Percentiles rank a stretch among this genome's conserved stretches.
Evolutionary conservation across 2,888 invertebrate genomes (phyloP).

Genomic region (Limenitis camilla): DNA sequence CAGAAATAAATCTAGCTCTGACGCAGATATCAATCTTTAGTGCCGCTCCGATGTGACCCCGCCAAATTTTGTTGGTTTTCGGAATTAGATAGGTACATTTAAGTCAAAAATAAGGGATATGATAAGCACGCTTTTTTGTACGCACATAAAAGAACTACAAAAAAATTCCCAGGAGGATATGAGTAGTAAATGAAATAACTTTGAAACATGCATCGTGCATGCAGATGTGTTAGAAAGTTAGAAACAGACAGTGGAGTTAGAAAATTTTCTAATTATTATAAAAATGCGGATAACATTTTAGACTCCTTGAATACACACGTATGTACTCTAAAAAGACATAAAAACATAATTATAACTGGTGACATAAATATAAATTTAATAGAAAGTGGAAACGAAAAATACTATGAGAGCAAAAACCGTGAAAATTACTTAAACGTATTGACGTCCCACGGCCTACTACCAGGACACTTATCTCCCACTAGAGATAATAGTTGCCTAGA

Average conservation of each 20-base stretch:
- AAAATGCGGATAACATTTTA: neutral
- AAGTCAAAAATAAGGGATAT: slow-evolving; percentile 11
- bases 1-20: neutral
- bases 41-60: neutral
- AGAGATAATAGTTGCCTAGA: no score
- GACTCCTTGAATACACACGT: neutral
- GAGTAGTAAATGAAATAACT: neutral
- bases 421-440: no score
- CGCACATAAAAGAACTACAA: neutral
- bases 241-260: no score
- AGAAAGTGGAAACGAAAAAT: neutral
- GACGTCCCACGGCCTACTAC: no score
- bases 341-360: no score
- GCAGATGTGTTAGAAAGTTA: no score
- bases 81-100: slow-evolving; percentile 2
- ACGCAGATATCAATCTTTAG: neutral
- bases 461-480: no score
- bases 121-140: slow-evolving; percentile 1
- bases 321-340: neutral
- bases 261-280: no score
- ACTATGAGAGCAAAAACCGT: neutral
- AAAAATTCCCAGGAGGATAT: no score
- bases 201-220: neutral
- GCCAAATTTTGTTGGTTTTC: slow-evolving; percentile 1
- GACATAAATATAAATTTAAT: no score